Evolutionary conservation across 2,888 invertebrate species (phyloP), one percentile per base, ranked within the genome.

Genomic region (Gonocerus acuteangulatus): DNA sequence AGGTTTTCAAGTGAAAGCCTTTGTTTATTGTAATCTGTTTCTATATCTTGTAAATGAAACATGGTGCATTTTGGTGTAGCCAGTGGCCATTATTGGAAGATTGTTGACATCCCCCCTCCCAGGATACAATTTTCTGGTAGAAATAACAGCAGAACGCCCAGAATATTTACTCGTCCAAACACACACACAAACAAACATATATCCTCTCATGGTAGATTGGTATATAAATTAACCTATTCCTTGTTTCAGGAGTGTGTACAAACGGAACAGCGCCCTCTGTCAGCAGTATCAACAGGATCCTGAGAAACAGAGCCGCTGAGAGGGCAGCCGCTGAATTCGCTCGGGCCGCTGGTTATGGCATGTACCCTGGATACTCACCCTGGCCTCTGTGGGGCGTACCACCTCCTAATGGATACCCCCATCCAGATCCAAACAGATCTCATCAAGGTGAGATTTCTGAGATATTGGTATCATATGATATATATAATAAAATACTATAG

Each of bases 261-360:
- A 93, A 93, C 73, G 89, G 88, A 54, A 94, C 94, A 18, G 94
- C 96, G 1, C 97, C 97, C 0, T 95, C 94, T 54, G 95, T 96
- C 2, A 94, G 94, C 71, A 95, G 95, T 68, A 96, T 96, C 74
- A 96, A 95, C 77, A 83, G 97, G 70, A 97, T 97, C 72, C 79
- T 97, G 59, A 79, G 97, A 66, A 96, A 96, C 74, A 82, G 96
- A 11, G 96, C 96, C 0, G 95, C 96, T 0, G 96, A 97, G 74
- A 78, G 95, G 4, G 95, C 95, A 0, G 95, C 95, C 0, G 93
- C 94, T 0, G 95, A 96, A 75, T 93, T 96, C 70, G 94, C 95
- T 0, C 79, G 93, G 15, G 92, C 91, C 0, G 91, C 93, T 0
- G 92, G 91, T 13, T 93, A 92, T 72, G 91, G 91, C 0, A 78